Evolutionary conservation across 2,113 vertebrate species (phyloP), one percentile per base, ranked within the genome.

Genomic region (Neogobius melanostomus): DNA sequence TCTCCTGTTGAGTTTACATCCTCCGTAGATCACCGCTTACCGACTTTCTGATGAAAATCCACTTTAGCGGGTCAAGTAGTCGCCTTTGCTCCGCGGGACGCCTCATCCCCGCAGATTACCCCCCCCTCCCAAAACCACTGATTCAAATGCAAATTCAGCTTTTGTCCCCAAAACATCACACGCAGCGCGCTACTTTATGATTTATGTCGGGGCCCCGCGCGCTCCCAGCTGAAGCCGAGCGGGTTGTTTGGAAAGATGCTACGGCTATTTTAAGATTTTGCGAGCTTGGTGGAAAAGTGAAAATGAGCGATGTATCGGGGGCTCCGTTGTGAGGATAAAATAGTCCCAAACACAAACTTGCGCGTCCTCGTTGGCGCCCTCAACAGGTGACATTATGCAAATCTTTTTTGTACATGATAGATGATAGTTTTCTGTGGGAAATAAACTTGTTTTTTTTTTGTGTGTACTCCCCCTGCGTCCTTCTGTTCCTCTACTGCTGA

Each of bases 191-290:
- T 52, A 14, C 64, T 54, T 77, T 61, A 68, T 91, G 89, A 91
- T 92, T 91, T 87, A 92, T 84, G 82, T 77, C 15, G 61, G 60
- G 77, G 80, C 65, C 62, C 21, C 43, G 65, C 71, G 68, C 51
- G 74, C 82, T 78, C 28, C 36, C 56, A 87, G 86, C 86, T 79
- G 85, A 85, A 89, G 64, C 85, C 77, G 85, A 82, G 85, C 86
- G 83, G 68, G 76, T 86, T 87, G 85, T 87, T 86, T 81, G 43
- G 81, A 79, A 74, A 72, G 69, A 81, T 65, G 84, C 72, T 42
- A 59, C 56, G 60, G 81, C 88, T 90, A 90, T 92, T 91, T 89
- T 86, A 69, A 80, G 83, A 74, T 82, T 85, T 68, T 88, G 88
- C 84, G 74, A 83, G 91, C 76, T 87, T 87, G 50, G 75, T 68